Base-by-base conservation (phyloP, 1,140 invertebrate species). In the Armadillidium nasatum region DNA sequence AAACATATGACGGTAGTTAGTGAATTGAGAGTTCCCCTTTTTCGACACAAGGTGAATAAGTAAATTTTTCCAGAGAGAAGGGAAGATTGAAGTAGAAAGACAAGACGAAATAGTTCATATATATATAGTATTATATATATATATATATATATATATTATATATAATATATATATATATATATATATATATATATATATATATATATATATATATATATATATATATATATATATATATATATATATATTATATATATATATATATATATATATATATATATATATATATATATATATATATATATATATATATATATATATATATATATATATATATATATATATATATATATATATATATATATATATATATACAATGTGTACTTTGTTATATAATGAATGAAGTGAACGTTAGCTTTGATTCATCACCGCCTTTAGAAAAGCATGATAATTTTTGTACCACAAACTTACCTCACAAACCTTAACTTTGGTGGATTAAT, bases 151-250 rank as follows among this genome's bases (percentile, higher is more conserved):
- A 33, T 33, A 67, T 67, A 67, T 9, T 66, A 66, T 66, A 66
- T 66, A 66, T 1, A 3, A 66, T 66, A 66, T 66, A 66, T 66
- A 66, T 66, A 66, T 66, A 66, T 66, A 66, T 66, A 66, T 66
- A 66, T 66, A 66, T 66, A 66, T 66, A 66, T 67, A 67, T 67
- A 10, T 67, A 15, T 23, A 67, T 11, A 15, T 67, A 67, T 67
- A 67, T 67, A 67, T 67, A 67, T 67, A 67, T 67, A 67, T 67
- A 67, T 67, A 67, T 67, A 67, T 67, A 67, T 67, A 67, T 67
- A 67, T 67, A 67, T 67, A 67, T 67, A 67, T 67, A 67, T 67
- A 67, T 67, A 67, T 67, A 67, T 67, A 67, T 67, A 15, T 67
- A 15, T 67, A 23, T 67, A 15, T 67, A 23, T 67, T 67, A 15